phyloP scores from a whole-genome alignment of 2,797 vertebrate species.

The Adrianichthys oophorus region DNA sequence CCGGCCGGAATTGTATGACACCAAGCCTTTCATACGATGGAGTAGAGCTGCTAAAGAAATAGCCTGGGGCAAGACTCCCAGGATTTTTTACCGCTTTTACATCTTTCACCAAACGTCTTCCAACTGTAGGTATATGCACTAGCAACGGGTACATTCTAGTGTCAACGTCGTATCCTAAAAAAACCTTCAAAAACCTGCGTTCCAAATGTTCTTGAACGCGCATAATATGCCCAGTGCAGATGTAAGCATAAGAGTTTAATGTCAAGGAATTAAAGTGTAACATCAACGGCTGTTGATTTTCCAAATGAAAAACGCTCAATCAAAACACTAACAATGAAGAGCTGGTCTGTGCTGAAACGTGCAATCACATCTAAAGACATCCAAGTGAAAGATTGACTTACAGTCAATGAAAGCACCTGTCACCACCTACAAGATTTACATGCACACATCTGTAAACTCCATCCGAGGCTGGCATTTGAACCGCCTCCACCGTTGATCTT shows the following conservation, averaged over 20 bases:
- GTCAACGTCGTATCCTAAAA: too few species aligned
- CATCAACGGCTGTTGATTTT: neutral
- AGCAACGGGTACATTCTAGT: too few species aligned
- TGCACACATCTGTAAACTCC: conserved; percentile 60
- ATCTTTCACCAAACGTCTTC: too few species aligned
- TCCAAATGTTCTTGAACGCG: too few species aligned
- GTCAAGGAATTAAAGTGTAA: neutral
- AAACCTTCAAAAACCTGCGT: too few species aligned
- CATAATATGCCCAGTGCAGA: too few species aligned
- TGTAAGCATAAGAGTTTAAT: neutral
- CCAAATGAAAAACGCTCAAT: neutral
- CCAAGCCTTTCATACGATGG: too few species aligned
- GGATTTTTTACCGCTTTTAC: too few species aligned
- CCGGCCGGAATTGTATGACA: too few species aligned
- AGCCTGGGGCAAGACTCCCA: too few species aligned
- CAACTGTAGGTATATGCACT: too few species aligned
- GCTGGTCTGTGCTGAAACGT: conserved; percentile 5
- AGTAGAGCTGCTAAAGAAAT: too few species aligned
- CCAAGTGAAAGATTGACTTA: conserved; percentile 60
- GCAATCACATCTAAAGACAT: conserved; percentile 12
- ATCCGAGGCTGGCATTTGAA: conserved; percentile 42
- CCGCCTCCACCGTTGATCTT: conserved; percentile 30
- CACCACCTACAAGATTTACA: conserved; percentile 72
- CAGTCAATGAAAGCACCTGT: conserved; percentile 74
- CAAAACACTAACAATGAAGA: neutral